Conservation (phyloP, 2,888 invertebrate species). For the Uropetala carovei region DNA sequence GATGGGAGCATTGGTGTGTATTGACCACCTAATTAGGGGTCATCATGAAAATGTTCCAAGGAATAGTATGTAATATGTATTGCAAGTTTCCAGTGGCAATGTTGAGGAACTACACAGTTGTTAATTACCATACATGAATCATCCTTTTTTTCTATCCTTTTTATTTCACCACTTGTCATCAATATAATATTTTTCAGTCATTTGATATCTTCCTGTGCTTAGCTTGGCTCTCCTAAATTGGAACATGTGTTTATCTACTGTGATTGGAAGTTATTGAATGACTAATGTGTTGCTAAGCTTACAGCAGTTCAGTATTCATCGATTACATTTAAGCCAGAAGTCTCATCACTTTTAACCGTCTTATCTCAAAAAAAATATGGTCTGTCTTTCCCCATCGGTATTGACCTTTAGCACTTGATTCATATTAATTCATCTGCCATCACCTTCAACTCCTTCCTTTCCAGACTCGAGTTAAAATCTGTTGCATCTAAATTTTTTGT, state of each 20-base stretch:
- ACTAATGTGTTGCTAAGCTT: slow-evolving; percentile 7
- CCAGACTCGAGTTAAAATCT: background rate
- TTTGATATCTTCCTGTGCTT: slow-evolving; percentile 49
- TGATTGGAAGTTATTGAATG: slow-evolving; percentile 47
- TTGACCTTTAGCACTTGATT: background rate
- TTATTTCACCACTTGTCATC: slow-evolving; percentile 4
- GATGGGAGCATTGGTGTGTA: slow-evolving; percentile 25
- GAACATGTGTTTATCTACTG: slow-evolving; percentile 22
- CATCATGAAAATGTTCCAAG: slow-evolving; percentile 41
- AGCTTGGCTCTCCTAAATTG: slow-evolving; percentile 29
- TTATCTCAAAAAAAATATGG: slow-evolving; percentile 4
- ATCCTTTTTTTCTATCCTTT: slow-evolving; percentile 12
- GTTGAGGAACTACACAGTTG: slow-evolving; percentile 32
- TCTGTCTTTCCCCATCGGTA: slow-evolving; percentile 20
- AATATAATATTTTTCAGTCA: background rate
- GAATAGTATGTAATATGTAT: slow-evolving; percentile 50
- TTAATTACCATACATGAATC: background rate
- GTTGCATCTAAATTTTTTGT: slow-evolving; percentile 9
- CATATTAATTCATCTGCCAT: slow-evolving; percentile 26
- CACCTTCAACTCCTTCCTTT: background rate
- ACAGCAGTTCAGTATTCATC: slow-evolving; percentile 43
- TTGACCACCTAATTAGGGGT: slow-evolving; percentile 19
- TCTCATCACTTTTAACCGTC: background rate
- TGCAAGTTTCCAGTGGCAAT: slow-evolving; percentile 26
- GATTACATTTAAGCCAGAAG: background rate